phyloP scores from a whole-genome alignment of 1,140 invertebrate genomes.

The Drosophila punjabiensis region DNA sequence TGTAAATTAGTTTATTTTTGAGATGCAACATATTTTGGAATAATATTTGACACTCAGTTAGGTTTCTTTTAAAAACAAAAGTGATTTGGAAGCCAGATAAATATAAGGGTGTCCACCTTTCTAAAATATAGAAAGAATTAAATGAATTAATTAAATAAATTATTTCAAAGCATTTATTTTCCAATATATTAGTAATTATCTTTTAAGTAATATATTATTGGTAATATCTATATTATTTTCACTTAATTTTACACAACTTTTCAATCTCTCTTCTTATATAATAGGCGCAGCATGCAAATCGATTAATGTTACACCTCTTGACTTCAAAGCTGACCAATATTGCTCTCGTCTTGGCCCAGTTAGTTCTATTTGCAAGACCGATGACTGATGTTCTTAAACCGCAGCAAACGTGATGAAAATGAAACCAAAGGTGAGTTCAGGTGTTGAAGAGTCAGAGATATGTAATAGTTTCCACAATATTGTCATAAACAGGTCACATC shows the following conservation, averaged over 20 bases:
- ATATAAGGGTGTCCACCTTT: no score
- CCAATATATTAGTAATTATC: no score
- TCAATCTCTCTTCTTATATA: conserved; percentile 2
- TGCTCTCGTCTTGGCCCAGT: conserved; percentile 32
- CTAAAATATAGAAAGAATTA: no score
- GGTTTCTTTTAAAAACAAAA: no score
- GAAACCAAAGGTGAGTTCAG: conserved; percentile 48
- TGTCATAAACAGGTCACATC: conserved; percentile 28
- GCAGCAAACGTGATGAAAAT: conserved; percentile 38
- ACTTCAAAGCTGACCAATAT: not conserved
- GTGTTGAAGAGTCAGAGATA: not conserved
- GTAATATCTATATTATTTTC: not conserved
- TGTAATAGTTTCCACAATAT: not conserved
- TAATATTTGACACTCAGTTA: no score
- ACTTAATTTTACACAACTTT: not conserved
- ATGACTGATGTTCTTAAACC: conserved; percentile 24
- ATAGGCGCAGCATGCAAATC: conserved; percentile 55
- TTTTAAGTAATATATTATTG: no score
- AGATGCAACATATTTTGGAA: no score
- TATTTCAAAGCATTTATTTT: no score
- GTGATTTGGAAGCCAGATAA: no score
- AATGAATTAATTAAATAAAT: no score
- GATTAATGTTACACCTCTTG: conserved; percentile 28
- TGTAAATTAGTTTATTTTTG: no score
- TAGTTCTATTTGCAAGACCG: conserved; percentile 45